phyloP scores from a whole-genome alignment of 2,888 invertebrate species.

The Cylindroiulus punctatus region DNA sequence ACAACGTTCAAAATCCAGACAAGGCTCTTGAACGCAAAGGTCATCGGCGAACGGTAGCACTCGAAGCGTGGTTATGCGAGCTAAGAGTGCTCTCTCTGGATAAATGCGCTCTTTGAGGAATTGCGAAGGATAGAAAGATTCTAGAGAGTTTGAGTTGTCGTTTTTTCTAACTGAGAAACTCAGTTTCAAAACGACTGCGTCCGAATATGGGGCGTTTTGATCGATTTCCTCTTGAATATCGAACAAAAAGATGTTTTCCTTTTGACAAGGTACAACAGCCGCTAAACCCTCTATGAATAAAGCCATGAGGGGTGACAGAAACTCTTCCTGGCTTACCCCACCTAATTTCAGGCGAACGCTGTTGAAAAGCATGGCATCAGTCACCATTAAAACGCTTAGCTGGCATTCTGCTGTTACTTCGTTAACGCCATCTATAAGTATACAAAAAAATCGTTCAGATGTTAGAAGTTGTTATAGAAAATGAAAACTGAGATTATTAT shows the following conservation, averaged over 20 bases:
- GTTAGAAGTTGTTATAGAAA: not conserved
- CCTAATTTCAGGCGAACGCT: constrained; percentile 92
- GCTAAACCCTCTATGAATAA: constrained; percentile 91
- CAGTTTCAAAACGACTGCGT: constrained; percentile 85
- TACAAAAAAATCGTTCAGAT: constrained; percentile 57
- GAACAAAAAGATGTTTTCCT: constrained; percentile 91
- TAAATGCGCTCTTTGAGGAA: constrained; percentile 94
- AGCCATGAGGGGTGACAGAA: constrained; percentile 85
- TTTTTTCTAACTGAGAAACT: constrained; percentile 89
- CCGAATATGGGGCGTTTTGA: constrained; percentile 74
- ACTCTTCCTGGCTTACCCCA: constrained; percentile 92
- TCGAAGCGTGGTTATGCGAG: constrained; percentile 87
- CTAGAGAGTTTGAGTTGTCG: constrained; percentile 74
- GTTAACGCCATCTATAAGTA: constrained; percentile 83
- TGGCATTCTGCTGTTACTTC: constrained; percentile 93
- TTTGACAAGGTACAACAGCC: constrained; percentile 89
- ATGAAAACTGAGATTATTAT: not conserved
- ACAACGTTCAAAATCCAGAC: constrained; percentile 92
- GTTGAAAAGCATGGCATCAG: constrained; percentile 92
- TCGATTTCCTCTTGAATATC: constrained; percentile 73
- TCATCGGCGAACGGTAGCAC: constrained; percentile 96
- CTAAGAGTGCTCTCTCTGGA: constrained; percentile 85
- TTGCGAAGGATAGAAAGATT: constrained; percentile 84
- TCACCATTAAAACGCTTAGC: constrained; percentile 87
- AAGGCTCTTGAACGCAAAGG: constrained; percentile 93